Conservation (phyloP, 1,140 invertebrate genomes). For the Mizuhopecten yessoensis region DNA sequence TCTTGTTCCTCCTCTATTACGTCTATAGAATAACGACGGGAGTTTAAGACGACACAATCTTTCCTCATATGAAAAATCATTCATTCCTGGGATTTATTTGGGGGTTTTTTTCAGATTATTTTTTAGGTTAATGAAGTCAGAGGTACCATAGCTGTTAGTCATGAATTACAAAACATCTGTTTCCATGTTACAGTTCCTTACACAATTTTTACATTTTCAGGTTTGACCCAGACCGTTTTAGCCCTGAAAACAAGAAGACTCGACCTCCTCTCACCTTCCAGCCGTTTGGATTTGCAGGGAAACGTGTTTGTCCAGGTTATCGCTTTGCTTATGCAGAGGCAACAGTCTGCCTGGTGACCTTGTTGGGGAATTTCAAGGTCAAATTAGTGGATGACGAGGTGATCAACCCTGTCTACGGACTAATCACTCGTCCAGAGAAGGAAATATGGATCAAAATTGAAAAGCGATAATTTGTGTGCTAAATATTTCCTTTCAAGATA, state of each 20-base stretch:
- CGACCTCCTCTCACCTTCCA: constrained; percentile 71
- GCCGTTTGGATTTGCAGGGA: constrained; percentile 82
- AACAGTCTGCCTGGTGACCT: constrained; percentile 64
- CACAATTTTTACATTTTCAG: constrained; percentile 62
- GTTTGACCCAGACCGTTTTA: constrained; percentile 82
- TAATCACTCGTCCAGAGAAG: constrained; percentile 78
- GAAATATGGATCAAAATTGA: constrained; percentile 80
- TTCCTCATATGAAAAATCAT: no score
- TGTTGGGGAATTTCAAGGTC: constrained; percentile 73
- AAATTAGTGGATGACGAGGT: constrained; percentile 76
- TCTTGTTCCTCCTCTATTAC: no score
- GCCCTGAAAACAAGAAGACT: constrained; percentile 65
- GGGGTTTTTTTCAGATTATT: no score
- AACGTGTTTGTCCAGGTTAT: constrained; percentile 78
- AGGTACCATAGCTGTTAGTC: no score
- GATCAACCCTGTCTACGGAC: constrained; percentile 74
- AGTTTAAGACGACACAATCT: no score
- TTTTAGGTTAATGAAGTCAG: no score
- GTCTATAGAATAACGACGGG: no score
- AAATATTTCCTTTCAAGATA: no score
- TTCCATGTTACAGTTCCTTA: no score
- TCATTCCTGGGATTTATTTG: no score
- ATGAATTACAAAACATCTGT: no score
- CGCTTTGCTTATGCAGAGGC: constrained; percentile 74
- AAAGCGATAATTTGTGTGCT: no score